Percentiles rank a stretch among this genome's conserved stretches.
phyloP scores from a whole-genome alignment of 2,113 vertebrate genomes.

The Poeciliopsis occidentalis region DNA sequence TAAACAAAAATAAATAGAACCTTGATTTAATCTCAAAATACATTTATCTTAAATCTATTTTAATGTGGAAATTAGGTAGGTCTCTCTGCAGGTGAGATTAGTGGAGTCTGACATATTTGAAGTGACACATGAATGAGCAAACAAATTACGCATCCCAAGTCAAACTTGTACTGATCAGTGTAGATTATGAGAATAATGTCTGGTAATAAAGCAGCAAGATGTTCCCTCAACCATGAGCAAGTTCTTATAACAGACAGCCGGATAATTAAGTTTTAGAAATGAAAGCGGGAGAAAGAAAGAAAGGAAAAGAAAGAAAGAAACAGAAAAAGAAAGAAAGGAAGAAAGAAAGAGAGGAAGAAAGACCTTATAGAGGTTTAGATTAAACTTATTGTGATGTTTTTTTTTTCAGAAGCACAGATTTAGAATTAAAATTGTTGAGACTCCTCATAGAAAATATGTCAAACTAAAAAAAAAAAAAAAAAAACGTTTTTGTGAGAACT shows the following conservation, averaged over 20 bases:
- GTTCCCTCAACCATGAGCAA: not conserved
- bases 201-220: not conserved
- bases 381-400: not conserved
- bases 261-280: not conserved
- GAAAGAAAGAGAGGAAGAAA: not conserved
- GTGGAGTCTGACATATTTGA: slow-evolving; percentile 38
- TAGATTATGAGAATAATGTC: slow-evolving; percentile 8
- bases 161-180: slow-evolving; percentile 29
- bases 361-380: not conserved
- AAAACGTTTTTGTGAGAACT: no score
- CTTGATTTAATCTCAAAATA: slow-evolving; percentile 17
- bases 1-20: not conserved
- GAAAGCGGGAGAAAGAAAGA: not conserved
- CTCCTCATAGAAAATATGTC: not conserved
- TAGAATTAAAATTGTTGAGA: not conserved
- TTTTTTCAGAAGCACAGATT: not conserved
- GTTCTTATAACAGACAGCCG: not conserved
- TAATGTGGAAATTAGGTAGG: slow-evolving; percentile 3
- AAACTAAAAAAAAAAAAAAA: not conserved
- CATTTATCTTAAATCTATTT: not conserved
- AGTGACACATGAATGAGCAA: slow-evolving; percentile 40
- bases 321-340: no score
- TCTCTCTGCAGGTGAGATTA: slow-evolving; percentile 13
- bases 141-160: slow-evolving; percentile 33
- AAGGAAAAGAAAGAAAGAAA: no score